phyloP scores from a whole-genome alignment of 2,113 vertebrate species.

The Oryzias woworae region DNA sequence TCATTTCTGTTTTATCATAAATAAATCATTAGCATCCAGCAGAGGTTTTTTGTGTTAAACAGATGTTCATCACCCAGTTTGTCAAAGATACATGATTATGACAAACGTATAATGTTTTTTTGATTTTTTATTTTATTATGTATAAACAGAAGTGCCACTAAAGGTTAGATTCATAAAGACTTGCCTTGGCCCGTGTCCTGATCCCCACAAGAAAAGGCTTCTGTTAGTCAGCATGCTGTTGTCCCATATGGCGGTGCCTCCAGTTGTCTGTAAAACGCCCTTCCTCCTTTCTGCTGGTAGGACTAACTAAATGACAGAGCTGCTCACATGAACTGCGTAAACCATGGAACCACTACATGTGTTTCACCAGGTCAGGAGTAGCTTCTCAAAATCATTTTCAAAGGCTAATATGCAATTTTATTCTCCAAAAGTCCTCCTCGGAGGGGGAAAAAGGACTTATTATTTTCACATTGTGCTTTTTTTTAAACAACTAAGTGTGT shows the following conservation, averaged over 20 bases:
- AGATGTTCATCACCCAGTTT: too few relatives aligned
- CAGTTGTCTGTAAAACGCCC: conserved; percentile 28
- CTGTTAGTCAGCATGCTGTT: conserved; percentile 49
- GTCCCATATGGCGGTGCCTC: conserved; percentile 55
- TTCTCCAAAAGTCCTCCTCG: conserved; percentile 15
- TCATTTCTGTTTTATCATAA: too few relatives aligned
- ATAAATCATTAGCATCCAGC: too few relatives aligned
- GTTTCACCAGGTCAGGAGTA: conserved; percentile 28
- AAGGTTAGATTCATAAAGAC: conserved; percentile 18
- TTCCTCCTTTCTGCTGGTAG: conserved; percentile 27
- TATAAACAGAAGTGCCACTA: not conserved
- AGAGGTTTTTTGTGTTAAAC: too few relatives aligned
- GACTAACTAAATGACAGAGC: conserved; percentile 29
- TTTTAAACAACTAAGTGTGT: not conserved
- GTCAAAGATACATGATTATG: not conserved
- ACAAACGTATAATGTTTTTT: not conserved
- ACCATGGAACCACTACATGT: conserved; percentile 19
- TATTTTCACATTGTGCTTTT: not conserved
- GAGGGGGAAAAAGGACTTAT: not conserved
- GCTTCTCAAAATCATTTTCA: conserved; percentile 16
- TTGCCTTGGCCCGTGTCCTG: conserved; percentile 23
- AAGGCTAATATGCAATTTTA: conserved; percentile 14
- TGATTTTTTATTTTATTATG: not conserved
- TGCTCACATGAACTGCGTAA: conserved; percentile 19
- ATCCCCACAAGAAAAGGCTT: conserved; percentile 34